A percentile compares a stretch with the other conserved stretches of the same genome.
Conservation (phyloP, 64 coral and sea anemone species). For the Stylophora pistillata region DNA sequence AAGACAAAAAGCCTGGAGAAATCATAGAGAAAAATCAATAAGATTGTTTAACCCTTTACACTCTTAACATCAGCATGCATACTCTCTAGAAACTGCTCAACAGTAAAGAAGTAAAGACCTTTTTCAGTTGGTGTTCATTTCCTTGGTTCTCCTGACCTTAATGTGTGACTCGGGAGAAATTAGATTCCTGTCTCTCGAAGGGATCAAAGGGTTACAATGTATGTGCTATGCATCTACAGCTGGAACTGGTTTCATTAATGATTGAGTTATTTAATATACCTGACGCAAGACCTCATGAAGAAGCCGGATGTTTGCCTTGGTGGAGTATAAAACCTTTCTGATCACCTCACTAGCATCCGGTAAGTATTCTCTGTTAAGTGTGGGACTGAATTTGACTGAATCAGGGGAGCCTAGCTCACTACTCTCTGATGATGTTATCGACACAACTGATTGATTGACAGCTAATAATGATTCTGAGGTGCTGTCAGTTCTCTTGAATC, state of each 20-base stretch:
- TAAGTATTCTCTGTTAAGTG: constrained; percentile 75
- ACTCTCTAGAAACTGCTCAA: too few relatives aligned
- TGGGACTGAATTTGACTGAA: constrained; percentile 24
- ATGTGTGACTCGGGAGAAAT: too few relatives aligned
- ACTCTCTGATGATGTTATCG: constrained; percentile 55
- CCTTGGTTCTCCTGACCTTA: too few relatives aligned
- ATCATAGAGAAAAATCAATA: not conserved
- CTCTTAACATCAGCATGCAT: not conserved
- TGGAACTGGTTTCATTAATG: too few relatives aligned
- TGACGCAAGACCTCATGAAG: constrained; percentile 94
- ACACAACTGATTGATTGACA: constrained; percentile 51
- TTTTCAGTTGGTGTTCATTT: too few relatives aligned
- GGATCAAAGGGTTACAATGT: too few relatives aligned
- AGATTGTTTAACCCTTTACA: not conserved
- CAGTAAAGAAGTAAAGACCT: too few relatives aligned
- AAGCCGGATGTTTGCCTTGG: constrained; percentile 85
- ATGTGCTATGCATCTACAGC: too few relatives aligned
- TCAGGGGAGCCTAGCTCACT: constrained; percentile 33
- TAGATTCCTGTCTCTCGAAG: too few relatives aligned
- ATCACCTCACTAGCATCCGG: constrained; percentile 86
- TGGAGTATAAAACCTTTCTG: constrained; percentile 86
- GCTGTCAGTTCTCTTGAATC: constrained; percentile 69
- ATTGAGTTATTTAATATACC: constrained; percentile 32
- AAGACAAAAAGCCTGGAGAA: constrained; percentile 79
- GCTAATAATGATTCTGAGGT: constrained; percentile 1